A percentile compares a stretch with the other conserved stretches of the same genome.
These are phyloP conservation scores for Catocala sponsa DNA, from an alignment of 2,888 invertebrate genomes.

Conservation along the genomic window DNA sequence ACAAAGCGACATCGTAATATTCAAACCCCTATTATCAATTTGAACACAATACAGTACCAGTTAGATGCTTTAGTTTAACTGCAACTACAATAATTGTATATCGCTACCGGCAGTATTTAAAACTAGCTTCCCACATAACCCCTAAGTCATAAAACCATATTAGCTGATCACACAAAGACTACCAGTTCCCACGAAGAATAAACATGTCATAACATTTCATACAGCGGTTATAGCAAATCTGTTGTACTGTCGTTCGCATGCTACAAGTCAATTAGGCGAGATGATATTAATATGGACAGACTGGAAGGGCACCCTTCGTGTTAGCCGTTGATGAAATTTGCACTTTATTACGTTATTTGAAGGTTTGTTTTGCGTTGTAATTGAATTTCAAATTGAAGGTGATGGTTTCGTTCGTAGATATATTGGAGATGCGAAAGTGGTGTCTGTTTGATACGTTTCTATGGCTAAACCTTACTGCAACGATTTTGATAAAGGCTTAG, in stretches of 20 bases:
- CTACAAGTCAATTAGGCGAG: slow-evolving; percentile 68
- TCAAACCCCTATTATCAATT: too few relatives aligned
- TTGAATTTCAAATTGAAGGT: slow-evolving; percentile 28
- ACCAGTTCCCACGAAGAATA: slow-evolving; percentile 65
- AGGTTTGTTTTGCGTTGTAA: slow-evolving; percentile 15
- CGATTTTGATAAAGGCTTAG: too few relatives aligned
- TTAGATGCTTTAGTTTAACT: too few relatives aligned
- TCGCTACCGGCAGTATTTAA: not conserved
- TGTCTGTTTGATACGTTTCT: not conserved
- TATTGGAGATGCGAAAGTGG: not conserved
- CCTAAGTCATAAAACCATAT: slow-evolving; percentile 35
- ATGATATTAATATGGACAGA: slow-evolving; percentile 65
- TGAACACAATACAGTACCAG: too few relatives aligned
- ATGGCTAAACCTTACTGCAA: too few relatives aligned
- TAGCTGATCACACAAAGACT: slow-evolving; percentile 35
- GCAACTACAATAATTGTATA: too few relatives aligned
- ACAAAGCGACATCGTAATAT: too few relatives aligned
- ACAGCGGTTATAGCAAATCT: slow-evolving; percentile 63
- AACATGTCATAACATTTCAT: slow-evolving; percentile 76
- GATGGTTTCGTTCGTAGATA: slow-evolving; percentile 14
- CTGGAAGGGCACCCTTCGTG: slow-evolving; percentile 29
- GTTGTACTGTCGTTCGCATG: slow-evolving; percentile 69
- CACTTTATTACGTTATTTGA: slow-evolving; percentile 16
- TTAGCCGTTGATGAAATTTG: slow-evolving; percentile 17
- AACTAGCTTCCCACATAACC: slow-evolving; percentile 26